These are phyloP conservation scores for Drosophila nigrodunni DNA, from an alignment of 1,140 invertebrate genomes.

Conservation along the genomic window DNA sequence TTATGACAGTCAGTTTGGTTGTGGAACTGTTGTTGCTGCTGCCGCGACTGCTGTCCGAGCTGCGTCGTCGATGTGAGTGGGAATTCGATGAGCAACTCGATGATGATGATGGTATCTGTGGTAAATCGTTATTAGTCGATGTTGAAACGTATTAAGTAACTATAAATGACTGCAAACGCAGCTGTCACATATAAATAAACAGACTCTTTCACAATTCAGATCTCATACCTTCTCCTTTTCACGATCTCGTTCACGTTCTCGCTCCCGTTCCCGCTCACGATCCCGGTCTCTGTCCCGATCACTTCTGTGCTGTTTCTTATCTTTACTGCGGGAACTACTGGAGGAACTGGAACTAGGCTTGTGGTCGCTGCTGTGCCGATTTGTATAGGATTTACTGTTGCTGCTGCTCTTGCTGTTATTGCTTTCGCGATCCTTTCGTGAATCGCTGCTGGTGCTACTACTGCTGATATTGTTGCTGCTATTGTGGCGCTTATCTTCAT, in stretches of 20 bases:
- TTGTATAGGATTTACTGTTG: conserved; percentile 53
- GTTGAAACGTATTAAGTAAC: not conserved
- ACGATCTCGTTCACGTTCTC: conserved; percentile 54
- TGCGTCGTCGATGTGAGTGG: conserved; percentile 69
- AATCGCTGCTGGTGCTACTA: conserved; percentile 22
- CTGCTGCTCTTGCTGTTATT: conserved; percentile 37
- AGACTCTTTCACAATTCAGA: not conserved
- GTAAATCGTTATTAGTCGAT: conserved; percentile 8
- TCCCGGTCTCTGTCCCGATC: conserved; percentile 58
- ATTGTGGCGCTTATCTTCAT: conserved; percentile 67
- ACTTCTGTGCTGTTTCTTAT: conserved; percentile 68
- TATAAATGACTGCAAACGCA: not conserved
- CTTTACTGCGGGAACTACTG: conserved; percentile 57
- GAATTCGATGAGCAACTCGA: conserved; percentile 70
- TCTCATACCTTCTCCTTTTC: conserved; percentile 30
- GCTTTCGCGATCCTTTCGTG: conserved; percentile 39
- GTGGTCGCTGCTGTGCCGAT: conserved; percentile 46
- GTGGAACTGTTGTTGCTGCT: conserved; percentile 70
- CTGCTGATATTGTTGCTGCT: conserved; percentile 29
- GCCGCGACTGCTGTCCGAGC: conserved; percentile 74
- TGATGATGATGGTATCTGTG: conserved; percentile 62
- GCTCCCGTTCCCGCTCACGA: conserved; percentile 18
- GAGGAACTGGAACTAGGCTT: conserved; percentile 59
- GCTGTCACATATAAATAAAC: not conserved
- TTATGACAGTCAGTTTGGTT: conserved; percentile 37